Conservation (phyloP, 2,797 vertebrate species). For the Poecile montanus region DNA sequence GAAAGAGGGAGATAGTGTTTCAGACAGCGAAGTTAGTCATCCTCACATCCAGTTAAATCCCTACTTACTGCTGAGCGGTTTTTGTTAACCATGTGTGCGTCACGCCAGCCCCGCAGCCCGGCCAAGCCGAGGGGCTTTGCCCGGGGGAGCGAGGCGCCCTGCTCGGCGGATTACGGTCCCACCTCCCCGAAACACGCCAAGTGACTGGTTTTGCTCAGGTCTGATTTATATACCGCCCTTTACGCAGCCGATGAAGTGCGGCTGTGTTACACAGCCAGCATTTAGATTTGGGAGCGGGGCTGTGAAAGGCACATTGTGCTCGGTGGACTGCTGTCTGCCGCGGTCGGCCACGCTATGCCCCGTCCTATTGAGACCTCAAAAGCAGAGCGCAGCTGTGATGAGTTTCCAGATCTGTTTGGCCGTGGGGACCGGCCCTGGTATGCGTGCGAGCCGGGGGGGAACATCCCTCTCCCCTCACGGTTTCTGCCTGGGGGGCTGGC, state of each 20-base stretch:
- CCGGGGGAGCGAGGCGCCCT: not conserved
- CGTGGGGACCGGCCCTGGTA: not conserved
- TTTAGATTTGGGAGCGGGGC: not conserved
- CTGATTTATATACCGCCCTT: not conserved
- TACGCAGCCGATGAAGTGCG: not conserved
- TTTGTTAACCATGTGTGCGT: not conserved
- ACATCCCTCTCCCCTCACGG: not conserved
- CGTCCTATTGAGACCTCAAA: not conserved
- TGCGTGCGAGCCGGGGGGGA: not conserved
- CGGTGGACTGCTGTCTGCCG: not conserved
- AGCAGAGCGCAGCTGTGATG: conserved; percentile 14
- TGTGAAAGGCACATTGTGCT: conserved; percentile 39
- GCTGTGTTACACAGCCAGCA: conserved; percentile 3
- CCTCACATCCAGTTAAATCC: conserved; percentile 14
- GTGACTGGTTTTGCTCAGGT: conserved; percentile 3
- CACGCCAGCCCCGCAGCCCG: not conserved
- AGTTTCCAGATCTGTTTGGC: conserved; percentile 19
- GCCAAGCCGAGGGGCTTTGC: not conserved
- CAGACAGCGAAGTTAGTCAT: conserved; percentile 37
- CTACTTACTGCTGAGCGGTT: not conserved
- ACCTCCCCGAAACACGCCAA: not conserved
- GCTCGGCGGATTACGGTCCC: not conserved
- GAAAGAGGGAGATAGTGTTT: conserved; percentile 41
- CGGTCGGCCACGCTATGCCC: not conserved
- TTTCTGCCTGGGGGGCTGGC: not conserved